Percentiles rank a stretch among this genome's conserved stretches.
These are phyloP conservation scores for Spatulosminthurus flaviceps DNA, from an alignment of 2,888 invertebrate species.

Conservation along the genomic window DNA sequence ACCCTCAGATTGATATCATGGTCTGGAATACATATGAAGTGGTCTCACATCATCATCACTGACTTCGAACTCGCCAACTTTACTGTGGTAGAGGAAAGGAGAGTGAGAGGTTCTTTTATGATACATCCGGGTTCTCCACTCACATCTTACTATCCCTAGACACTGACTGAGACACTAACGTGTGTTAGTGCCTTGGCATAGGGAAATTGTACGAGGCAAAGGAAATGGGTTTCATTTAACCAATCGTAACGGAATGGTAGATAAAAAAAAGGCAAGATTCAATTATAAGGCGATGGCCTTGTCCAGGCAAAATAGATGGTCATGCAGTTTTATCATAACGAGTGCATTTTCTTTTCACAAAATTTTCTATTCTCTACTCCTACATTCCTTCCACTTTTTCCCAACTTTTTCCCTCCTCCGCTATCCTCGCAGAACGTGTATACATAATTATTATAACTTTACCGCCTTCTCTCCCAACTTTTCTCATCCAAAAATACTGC, in stretches of 20 bases:
- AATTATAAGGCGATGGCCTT: slow-evolving; percentile 30
- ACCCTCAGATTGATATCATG: slow-evolving; percentile 3
- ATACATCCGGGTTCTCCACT: not conserved
- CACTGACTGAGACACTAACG: too few relatives aligned
- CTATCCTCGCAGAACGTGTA: too few relatives aligned
- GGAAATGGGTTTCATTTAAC: slow-evolving; percentile 30
- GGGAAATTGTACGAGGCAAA: not conserved
- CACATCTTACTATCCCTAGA: too few relatives aligned
- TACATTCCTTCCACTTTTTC: not conserved
- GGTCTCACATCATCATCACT: too few relatives aligned
- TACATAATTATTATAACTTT: too few relatives aligned
- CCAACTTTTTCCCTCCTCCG: not conserved
- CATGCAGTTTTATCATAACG: slow-evolving; percentile 26
- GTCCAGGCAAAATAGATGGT: slow-evolving; percentile 27
- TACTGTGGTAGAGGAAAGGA: not conserved
- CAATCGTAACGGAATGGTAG: slow-evolving; percentile 25
- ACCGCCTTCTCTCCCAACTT: not conserved
- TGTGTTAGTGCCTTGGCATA: not conserved
- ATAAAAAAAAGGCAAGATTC: slow-evolving; percentile 24
- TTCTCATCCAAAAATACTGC: too few relatives aligned
- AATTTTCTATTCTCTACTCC: not conserved
- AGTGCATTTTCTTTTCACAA: slow-evolving; percentile 5
- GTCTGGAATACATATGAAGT: not conserved
- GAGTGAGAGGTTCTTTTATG: not conserved
- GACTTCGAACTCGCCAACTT: not conserved